Conservation (phyloP, 37 sponge, comb jelly and placozoan species). For the Cladorhizidae sp. region DNA sequence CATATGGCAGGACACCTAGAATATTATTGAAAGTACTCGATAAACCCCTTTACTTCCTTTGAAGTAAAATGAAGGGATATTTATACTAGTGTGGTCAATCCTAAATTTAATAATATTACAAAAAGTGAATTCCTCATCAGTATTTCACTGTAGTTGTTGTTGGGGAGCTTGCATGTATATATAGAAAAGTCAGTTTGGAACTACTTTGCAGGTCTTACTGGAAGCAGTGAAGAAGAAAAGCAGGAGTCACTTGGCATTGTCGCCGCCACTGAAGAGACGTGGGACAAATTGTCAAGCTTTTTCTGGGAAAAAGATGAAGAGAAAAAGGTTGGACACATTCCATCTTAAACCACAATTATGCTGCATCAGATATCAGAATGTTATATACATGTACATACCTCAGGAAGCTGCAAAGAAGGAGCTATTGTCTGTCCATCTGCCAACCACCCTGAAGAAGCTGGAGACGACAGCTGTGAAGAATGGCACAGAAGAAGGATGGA, state of each 20-base stretch:
- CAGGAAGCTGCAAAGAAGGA: conserved; percentile 20
- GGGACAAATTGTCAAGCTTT: conserved; percentile 14
- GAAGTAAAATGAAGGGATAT: no score
- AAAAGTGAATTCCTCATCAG: no score
- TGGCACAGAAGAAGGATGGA: conserved; percentile 26
- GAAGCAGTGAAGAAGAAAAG: conserved; percentile 23
- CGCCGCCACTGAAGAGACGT: conserved; percentile 38
- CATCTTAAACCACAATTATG: neutral
- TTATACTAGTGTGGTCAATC: no score
- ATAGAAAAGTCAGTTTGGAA: neutral
- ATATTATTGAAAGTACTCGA: no score
- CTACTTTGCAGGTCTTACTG: conserved; percentile 43
- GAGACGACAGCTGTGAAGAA: conserved; percentile 20
- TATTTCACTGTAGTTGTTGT: no score
- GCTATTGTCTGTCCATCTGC: conserved; percentile 16
- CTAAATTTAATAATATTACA: no score
- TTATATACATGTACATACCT: neutral
- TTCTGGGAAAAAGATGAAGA: conserved; percentile 59
- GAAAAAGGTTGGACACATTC: conserved; percentile 26
- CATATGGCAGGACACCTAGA: no score
- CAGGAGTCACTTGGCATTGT: conserved; percentile 26
- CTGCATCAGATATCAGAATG: neutral
- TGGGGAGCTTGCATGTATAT: no score
- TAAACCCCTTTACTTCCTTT: no score
- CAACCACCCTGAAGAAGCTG: conserved; percentile 30